These are phyloP conservation scores for Heterocephalus glaber DNA, from an alignment of 2,113 vertebrate genomes.

Conservation along the genomic window DNA sequence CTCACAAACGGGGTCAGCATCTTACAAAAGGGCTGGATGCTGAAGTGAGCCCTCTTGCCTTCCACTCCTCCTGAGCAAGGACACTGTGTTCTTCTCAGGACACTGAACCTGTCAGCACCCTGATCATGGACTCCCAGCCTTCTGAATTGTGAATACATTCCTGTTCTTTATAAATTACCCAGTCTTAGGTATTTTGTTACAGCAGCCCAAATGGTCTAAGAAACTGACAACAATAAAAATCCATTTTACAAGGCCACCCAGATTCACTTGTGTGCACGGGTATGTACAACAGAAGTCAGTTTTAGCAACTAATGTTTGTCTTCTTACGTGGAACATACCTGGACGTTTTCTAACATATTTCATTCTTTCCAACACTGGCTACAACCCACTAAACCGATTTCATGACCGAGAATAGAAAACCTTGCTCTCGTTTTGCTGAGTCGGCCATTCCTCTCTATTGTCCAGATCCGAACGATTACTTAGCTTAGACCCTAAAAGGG, in stretches of 20 bases:
- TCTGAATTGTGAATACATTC: not conserved
- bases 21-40: not conserved
- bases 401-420: not conserved
- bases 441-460: not conserved
- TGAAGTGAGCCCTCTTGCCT: not conserved
- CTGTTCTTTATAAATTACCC: not conserved
- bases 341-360: not conserved
- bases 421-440: not conserved
- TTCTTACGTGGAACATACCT: not conserved
- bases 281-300: not conserved
- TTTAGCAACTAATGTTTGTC: not conserved
- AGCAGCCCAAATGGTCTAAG: not conserved
- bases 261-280: not conserved
- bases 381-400: not conserved
- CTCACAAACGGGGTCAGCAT: too few species aligned
- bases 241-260: not conserved
- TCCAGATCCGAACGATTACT: not conserved
- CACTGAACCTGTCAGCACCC: not conserved
- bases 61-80: not conserved
- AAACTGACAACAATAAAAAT: not conserved
- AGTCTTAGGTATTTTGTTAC: not conserved
- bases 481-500: not conserved
- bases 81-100: not conserved
- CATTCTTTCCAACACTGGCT: not conserved
- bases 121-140: not conserved